A percentile compares a stretch with the other conserved stretches of the same genome.
Evolutionary conservation across 2,113 vertebrate genomes (phyloP).

Genomic region (Melanostigma gelatinosum): DNA sequence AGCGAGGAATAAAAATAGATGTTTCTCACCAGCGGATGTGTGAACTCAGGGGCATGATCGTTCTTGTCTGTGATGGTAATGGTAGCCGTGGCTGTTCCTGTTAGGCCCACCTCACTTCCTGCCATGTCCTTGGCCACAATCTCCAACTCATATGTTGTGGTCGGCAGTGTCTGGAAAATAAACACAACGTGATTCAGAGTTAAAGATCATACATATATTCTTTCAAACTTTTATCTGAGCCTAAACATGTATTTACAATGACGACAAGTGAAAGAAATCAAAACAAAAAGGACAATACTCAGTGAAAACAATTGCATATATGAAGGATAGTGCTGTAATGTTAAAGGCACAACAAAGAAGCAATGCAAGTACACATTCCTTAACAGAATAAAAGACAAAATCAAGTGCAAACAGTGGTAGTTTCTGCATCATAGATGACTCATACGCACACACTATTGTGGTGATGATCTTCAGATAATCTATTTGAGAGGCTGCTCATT

Average conservation of each 20-base stretch:
- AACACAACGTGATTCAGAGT: not conserved
- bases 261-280: not conserved
- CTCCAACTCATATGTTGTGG: conserved; percentile 92
- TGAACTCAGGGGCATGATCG: conserved; percentile 96
- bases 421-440: not conserved
- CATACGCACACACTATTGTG: not conserved
- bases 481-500: not conserved
- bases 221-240: no score
- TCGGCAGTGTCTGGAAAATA: conserved; percentile 89
- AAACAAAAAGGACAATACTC: not conserved
- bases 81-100: conserved; percentile 94
- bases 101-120: conserved; percentile 93
- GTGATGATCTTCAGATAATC: conserved; percentile 22
- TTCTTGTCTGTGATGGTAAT: conserved; percentile 98
- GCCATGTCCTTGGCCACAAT: conserved; percentile 98
- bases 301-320: not conserved
- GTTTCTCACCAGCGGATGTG: conserved; percentile 92
- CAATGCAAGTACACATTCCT: not conserved
- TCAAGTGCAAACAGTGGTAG: not conserved
- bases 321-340: not conserved
- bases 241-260: not conserved
- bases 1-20: not conserved
- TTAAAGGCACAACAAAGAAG: not conserved
- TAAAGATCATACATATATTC: not conserved
- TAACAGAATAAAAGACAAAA: not conserved